A percentile compares a stretch with the other conserved stretches of the same genome.
Conservation (phyloP, 2,888 invertebrate genomes). For the Andrena flavipes region DNA sequence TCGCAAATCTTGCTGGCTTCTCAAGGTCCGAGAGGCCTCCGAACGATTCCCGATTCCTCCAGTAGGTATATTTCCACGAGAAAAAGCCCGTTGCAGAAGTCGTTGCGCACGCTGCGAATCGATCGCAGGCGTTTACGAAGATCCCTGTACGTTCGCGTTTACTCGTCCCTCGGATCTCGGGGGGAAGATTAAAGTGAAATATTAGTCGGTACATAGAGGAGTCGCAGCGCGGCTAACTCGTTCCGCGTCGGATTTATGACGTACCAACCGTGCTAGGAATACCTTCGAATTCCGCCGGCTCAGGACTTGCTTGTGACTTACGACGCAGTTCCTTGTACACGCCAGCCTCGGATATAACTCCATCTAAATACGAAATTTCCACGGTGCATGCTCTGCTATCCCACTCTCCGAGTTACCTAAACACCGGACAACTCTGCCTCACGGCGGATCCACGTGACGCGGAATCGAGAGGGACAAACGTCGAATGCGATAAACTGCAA, state of each 20-base stretch:
- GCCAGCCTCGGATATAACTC: neutral
- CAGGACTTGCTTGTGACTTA: slow-evolving; percentile 3
- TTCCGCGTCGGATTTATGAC: slow-evolving; percentile 10
- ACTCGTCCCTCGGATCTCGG: neutral
- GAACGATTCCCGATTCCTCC: too few species aligned
- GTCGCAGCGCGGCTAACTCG: neutral
- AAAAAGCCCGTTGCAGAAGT: too few species aligned
- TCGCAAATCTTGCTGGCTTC: too few species aligned
- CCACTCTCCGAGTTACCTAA: too few species aligned
- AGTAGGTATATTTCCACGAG: too few species aligned
- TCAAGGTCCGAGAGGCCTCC: too few species aligned
- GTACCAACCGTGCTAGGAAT: slow-evolving; percentile 16
- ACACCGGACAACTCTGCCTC: too few species aligned
- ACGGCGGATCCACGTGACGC: neutral
- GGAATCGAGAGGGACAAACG: neutral
- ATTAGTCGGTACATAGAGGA: neutral
- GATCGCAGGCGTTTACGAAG: neutral
- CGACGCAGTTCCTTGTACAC: neutral
- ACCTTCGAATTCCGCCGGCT: slow-evolving; percentile 6
- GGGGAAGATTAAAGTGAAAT: slow-evolving; percentile 13
- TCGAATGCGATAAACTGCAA: neutral
- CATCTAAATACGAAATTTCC: slow-evolving; percentile 3
- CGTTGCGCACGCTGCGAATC: neutral
- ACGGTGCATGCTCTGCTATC: neutral
- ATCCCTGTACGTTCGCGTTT: neutral